Evolutionary conservation across 2,797 vertebrate species (phyloP).

Genomic region (Nannoperca australis): DNA sequence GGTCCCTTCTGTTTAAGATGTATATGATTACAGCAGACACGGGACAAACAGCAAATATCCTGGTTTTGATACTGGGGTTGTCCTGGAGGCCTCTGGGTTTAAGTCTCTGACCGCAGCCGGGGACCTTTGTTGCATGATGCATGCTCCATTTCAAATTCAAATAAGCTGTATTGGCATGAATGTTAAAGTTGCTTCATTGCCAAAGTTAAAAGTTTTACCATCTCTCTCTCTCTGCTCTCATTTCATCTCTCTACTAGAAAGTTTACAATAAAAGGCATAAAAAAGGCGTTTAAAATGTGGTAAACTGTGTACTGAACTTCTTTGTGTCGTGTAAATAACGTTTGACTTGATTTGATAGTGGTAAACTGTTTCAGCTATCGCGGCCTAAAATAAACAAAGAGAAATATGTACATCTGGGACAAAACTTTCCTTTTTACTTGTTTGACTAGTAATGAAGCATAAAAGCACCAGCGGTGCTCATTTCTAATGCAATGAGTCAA

Average conservation of each 20-base stretch:
- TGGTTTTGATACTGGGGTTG: neutral
- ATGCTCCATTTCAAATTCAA: conserved; percentile 2
- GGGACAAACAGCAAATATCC: neutral
- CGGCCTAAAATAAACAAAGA: conserved; percentile 28
- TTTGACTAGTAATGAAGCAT: conserved; percentile 57
- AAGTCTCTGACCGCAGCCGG: neutral
- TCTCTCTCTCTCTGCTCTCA: neutral
- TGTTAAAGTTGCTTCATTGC: neutral
- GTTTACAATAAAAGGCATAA: neutral
- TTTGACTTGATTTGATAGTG: conserved; percentile 30
- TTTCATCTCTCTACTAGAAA: neutral
- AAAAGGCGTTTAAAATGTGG: neutral
- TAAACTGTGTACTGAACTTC: conserved; percentile 7
- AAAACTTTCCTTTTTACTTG: conserved; percentile 48
- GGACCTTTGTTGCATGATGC: neutral
- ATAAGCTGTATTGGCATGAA: neutral
- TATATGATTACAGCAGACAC: neutral
- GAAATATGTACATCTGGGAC: conserved; percentile 49
- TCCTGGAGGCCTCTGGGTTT: neutral
- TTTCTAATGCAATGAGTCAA: conserved; percentile 34
- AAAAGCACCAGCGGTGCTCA: conserved; percentile 43
- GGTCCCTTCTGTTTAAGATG: neutral
- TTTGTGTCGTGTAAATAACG: conserved; percentile 5
- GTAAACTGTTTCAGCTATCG: conserved; percentile 9
- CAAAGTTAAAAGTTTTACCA: neutral